These are phyloP conservation scores for Eulimnadia texana DNA, from an alignment of 1,140 invertebrate species.

Conservation along the genomic window DNA sequence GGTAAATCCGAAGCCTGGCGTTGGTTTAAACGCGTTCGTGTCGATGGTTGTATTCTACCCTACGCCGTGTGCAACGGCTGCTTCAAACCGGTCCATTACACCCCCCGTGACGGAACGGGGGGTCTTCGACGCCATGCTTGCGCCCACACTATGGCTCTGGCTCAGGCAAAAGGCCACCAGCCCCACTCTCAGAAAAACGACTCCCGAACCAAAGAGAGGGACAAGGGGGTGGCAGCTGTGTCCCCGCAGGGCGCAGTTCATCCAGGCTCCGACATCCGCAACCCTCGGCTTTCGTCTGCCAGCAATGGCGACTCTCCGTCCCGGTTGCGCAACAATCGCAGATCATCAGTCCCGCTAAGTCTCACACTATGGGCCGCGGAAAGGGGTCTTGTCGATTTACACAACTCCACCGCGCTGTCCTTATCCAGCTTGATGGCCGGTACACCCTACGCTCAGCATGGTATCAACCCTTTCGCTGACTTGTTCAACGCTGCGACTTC, in stretches of 20 bases:
- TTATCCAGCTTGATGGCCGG: slow-evolving; percentile 2
- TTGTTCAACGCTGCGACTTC: neutral
- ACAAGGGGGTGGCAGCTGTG: neutral
- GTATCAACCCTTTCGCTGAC: slow-evolving; percentile 3
- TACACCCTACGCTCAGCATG: neutral
- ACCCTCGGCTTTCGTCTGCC: neutral
- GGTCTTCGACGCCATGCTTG: slow-evolving; percentile 14
- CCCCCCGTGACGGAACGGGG: slow-evolving; percentile 13
- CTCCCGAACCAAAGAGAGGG: neutral
- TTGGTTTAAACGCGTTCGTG: slow-evolving; percentile 16
- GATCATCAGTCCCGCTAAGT: slow-evolving; percentile 3
- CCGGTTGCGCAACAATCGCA: neutral
- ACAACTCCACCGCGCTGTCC: slow-evolving; percentile 4
- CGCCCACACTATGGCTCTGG: slow-evolving; percentile 15
- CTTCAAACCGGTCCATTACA: slow-evolving; percentile 16
- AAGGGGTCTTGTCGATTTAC: slow-evolving; percentile 11
- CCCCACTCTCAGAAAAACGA: slow-evolving; percentile 5
- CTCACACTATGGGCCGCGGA: slow-evolving; percentile 14
- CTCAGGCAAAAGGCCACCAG: slow-evolving; percentile 4
- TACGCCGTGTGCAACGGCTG: slow-evolving; percentile 16
- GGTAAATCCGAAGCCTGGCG: slow-evolving; percentile 16
- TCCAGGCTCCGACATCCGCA: neutral
- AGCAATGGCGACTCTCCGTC: neutral
- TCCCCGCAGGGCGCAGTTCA: neutral
- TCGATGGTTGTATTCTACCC: slow-evolving; percentile 13